A percentile compares a stretch with the other conserved stretches of the same genome.
Conservation (phyloP, 2,113 vertebrate species). For the Ibidorhyncha struthersii region DNA sequence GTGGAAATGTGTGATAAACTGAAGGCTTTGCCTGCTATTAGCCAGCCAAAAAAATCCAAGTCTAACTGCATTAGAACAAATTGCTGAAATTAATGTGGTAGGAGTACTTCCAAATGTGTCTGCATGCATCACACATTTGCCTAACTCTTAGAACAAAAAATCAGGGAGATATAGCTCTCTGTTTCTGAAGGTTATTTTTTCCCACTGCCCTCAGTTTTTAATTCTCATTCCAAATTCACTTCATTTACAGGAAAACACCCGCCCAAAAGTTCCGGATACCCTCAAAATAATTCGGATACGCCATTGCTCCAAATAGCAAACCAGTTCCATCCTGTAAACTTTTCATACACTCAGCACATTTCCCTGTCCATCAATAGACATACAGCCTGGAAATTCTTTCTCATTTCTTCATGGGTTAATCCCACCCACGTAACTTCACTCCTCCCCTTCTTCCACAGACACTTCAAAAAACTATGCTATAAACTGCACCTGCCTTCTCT, state of each 20-base stretch:
- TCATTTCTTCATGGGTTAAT: neutral
- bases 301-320: neutral
- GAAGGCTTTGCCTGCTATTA: slow-evolving; percentile 13
- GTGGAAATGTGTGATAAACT: slow-evolving; percentile 4
- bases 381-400: neutral
- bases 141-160: neutral
- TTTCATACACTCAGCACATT: neutral
- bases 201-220: neutral
- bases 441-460: neutral
- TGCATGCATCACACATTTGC: neutral
- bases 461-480: neutral
- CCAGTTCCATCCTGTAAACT: neutral
- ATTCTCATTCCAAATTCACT: neutral
- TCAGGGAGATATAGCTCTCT: neutral
- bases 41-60: neutral
- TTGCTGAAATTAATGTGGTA: neutral
- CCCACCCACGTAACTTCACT: neutral
- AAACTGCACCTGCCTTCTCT: neutral
- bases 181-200: neutral
- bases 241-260: neutral
- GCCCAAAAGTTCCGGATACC: neutral
- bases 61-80: slow-evolving; percentile 6
- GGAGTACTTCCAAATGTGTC: neutral
- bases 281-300: neutral
- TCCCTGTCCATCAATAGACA: neutral